A percentile compares a stretch with the other conserved stretches of the same genome.
These are phyloP conservation scores for Apis florea DNA, from an alignment of 1,140 invertebrate species.

Conservation along the genomic window DNA sequence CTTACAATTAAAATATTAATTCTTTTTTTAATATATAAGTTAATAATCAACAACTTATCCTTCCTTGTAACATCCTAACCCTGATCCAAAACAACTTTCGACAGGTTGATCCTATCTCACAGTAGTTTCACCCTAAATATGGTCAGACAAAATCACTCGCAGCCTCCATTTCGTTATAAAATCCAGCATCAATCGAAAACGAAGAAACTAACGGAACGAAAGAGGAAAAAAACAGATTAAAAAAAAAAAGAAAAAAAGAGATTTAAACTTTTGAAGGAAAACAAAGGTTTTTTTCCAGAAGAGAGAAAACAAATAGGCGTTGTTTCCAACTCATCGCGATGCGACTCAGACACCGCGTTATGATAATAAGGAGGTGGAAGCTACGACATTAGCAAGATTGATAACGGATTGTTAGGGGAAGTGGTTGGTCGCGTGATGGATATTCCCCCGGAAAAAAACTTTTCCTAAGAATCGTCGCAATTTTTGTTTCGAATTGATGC, in stretches of 20 bases:
- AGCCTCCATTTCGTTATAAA: background rate
- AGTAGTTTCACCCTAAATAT: background rate
- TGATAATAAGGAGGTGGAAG: conserved; percentile 61
- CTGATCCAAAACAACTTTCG: background rate
- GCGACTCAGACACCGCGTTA: conserved; percentile 45
- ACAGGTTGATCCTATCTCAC: background rate
- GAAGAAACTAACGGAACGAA: background rate
- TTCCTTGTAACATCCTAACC: background rate
- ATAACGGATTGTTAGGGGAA: conserved; percentile 65
- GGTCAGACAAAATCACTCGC: background rate
- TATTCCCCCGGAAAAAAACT: conserved; percentile 39
- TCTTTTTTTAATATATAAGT: background rate
- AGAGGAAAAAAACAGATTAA: background rate
- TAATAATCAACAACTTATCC: background rate
- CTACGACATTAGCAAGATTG: conserved; percentile 67
- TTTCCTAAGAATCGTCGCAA: conserved; percentile 17
- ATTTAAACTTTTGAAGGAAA: conserved; percentile 20
- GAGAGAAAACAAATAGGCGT: conserved; percentile 49
- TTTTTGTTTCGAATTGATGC: conserved; percentile 32
- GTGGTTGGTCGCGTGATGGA: conserved; percentile 55
- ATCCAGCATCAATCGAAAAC: background rate
- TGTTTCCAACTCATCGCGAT: conserved; percentile 53
- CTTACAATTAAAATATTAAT: too few species aligned
- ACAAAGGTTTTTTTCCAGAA: background rate
- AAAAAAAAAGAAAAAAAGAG: conserved; percentile 8